A percentile compares a stretch with the other conserved stretches of the same genome.
Conservation (phyloP, 2,113 vertebrate genomes). For the Malurus cyaneus region DNA sequence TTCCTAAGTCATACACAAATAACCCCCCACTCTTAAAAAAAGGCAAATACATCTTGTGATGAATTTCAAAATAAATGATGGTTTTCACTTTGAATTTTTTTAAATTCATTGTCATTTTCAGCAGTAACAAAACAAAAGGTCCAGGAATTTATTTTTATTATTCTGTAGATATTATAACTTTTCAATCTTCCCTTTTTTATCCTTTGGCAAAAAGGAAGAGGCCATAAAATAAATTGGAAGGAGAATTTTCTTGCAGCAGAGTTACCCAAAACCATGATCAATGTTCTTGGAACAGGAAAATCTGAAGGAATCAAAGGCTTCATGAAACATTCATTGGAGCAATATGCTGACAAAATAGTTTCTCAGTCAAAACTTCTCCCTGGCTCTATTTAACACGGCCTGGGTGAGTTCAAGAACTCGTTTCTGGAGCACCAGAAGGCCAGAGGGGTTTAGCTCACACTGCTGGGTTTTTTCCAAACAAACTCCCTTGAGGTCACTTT, state of each 20-base stretch:
- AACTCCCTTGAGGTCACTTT: neutral
- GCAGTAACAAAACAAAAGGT: neutral
- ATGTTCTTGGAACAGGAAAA: neutral
- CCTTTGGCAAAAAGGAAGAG: neutral
- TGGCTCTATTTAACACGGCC: neutral
- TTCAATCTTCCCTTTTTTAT: neutral
- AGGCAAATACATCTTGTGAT: neutral
- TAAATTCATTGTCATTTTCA: neutral
- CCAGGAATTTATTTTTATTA: neutral
- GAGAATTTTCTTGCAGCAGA: neutral
- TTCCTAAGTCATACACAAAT: neutral
- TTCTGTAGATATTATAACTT: neutral
- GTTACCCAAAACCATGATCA: neutral
- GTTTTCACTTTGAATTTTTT: neutral
- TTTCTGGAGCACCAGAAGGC: neutral
- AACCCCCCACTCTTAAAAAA: neutral
- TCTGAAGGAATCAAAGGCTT: neutral
- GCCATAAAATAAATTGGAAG: neutral
- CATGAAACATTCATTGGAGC: constrained; percentile 7
- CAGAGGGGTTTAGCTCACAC: neutral
- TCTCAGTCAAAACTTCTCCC: neutral
- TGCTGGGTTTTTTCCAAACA: neutral
- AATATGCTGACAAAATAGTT: neutral
- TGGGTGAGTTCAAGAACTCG: neutral
- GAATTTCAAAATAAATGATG: neutral